These are phyloP conservation scores for Auanema sp. DNA, from an alignment of 2,888 invertebrate species.

Conservation along the genomic window DNA sequence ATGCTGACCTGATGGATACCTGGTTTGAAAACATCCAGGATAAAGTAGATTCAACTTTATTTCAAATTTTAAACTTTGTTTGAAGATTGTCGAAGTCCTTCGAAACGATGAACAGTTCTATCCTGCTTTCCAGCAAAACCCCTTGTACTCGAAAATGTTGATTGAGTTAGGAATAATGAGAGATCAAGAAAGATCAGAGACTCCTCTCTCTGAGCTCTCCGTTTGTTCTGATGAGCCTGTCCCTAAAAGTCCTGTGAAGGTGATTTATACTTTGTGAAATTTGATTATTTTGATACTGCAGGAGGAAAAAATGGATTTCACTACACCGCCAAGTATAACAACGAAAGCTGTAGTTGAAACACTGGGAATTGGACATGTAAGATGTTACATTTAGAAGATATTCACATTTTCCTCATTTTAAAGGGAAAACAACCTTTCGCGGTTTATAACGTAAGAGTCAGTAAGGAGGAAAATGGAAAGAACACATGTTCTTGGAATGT, in stretches of 20 bases:
- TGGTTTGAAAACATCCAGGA: slow-evolving; percentile 84
- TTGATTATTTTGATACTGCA: slow-evolving; percentile 6
- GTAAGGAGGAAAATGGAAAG: slow-evolving; percentile 30
- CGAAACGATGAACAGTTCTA: slow-evolving; percentile 72
- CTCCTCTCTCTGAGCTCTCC: slow-evolving; percentile 16
- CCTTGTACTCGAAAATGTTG: slow-evolving; percentile 75
- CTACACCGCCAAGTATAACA: not conserved
- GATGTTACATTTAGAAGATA: not conserved
- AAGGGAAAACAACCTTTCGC: slow-evolving; percentile 62
- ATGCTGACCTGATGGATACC: slow-evolving; percentile 73
- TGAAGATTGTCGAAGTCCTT: slow-evolving; percentile 64
- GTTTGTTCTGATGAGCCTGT: slow-evolving; percentile 4
- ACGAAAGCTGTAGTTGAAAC: slow-evolving; percentile 50
- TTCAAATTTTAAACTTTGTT: slow-evolving; percentile 4
- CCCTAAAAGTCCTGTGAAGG: too few species aligned
- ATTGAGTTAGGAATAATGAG: slow-evolving; percentile 74
- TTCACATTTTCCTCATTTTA: not conserved
- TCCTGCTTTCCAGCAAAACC: slow-evolving; percentile 74
- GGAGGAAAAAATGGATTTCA: not conserved
- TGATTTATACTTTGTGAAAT: too few species aligned
- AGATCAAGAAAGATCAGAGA: slow-evolving; percentile 19
- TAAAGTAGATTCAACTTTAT: slow-evolving; percentile 30
- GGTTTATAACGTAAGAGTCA: slow-evolving; percentile 59
- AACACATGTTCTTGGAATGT: slow-evolving; percentile 76
- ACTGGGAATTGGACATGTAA: slow-evolving; percentile 58